A percentile compares a stretch with the other conserved stretches of the same genome.
Conservation (phyloP, 2,113 vertebrate species). For the Melierax canorus region DNA sequence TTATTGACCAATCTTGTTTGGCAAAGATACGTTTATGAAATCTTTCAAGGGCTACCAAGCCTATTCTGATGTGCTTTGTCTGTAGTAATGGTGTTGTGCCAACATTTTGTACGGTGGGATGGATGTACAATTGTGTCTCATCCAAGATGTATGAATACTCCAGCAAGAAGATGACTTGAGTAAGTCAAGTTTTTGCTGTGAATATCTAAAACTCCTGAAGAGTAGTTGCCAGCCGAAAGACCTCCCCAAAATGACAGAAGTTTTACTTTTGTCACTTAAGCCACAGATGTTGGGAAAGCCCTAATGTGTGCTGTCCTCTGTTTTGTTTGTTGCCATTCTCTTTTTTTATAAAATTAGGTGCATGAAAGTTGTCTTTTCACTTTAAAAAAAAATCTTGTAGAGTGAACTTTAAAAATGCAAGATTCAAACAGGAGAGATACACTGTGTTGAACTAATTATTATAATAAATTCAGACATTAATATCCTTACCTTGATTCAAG, state of each 20-base stretch:
- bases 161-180: not conserved
- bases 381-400: not conserved
- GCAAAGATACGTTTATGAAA: not conserved
- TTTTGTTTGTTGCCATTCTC: not conserved
- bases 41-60: not conserved
- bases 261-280: not conserved
- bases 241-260: not conserved
- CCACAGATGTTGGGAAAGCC: not conserved
- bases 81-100: not conserved
- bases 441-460: not conserved
- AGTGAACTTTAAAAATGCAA: not conserved
- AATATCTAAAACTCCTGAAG: not conserved
- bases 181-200: not conserved
- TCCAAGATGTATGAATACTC: not conserved
- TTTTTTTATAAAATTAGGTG: not conserved
- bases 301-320: not conserved
- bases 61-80: not conserved
- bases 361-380: not conserved
- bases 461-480: not conserved
- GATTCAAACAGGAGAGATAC: not conserved
- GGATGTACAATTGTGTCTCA: not conserved
- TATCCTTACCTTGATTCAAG: not conserved
- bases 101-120: not conserved
- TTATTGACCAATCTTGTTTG: not conserved
- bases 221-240: not conserved